Base-by-base conservation (phyloP, 2,888 invertebrate species). In the Calephelis perditalis region DNA sequence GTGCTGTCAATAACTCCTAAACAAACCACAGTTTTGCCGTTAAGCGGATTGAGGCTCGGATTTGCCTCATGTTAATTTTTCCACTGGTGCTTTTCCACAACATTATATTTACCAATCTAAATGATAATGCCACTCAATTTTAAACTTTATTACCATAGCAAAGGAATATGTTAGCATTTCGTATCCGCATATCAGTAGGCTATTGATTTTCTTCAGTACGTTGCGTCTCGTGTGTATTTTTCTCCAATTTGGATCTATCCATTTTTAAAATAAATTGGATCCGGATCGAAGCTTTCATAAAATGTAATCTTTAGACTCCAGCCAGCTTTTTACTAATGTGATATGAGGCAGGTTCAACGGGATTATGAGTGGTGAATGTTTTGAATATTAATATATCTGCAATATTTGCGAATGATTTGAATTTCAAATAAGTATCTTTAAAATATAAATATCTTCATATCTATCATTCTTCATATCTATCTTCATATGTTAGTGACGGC, bases 231-330 rank as follows among this genome's bases (percentile, higher is more conserved):
- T 61, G 65, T 66, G 64, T 66, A 68, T 70, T 69, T 70, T 68
- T 61, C 61, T 66, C 62, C 65, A 69, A 72, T 66, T 71, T 69
- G 63, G 62, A 60, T 67, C 65, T 63, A 66, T 71, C 65, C 62
- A 69, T 70, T 72, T 70, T 67, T 66, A 61, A 68, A 72, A 67
- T 65, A 71, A 71, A 72, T 72, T 70, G 68, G 66, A 68, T 69
- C 62, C 63, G 65, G 62, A 62, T 65, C 52, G 65, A 57, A 62
- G 61, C 66, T 68, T 71, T 67, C 66, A 67, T 65, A 64, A 69
- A 67, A 64, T 67, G 63, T 67, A 67, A 66, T 68, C 63, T 65
- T 67, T 65, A 64, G 59, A 65, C 62, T 65, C 60, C 58, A 64
- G 46, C 62, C 58, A 56, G 57, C 62, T 67, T 64, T 67, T 63